phyloP scores from a whole-genome alignment of 2,888 invertebrate species.

The Caenorhabditis sp. region DNA sequence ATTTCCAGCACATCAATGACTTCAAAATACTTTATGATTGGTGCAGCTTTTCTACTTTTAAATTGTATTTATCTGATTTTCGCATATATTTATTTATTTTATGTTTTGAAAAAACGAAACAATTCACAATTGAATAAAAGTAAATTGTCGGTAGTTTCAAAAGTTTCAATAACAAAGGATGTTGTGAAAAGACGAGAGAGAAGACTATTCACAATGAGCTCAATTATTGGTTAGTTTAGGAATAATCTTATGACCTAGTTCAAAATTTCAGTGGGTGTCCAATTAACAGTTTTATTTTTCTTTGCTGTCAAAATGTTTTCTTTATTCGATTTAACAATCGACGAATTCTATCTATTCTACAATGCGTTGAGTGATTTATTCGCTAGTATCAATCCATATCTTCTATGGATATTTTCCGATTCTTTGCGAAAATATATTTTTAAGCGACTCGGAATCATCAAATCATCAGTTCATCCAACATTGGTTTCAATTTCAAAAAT shows the following conservation, averaged over 20 bases:
- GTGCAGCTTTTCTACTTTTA: not conserved
- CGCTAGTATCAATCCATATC: slow-evolving; percentile 40
- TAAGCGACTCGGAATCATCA: slow-evolving; percentile 12
- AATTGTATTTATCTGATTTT: not conserved
- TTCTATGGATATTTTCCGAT: slow-evolving; percentile 39
- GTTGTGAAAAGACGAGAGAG: not conserved
- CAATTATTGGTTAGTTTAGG: slow-evolving; percentile 6
- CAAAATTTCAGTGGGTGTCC: slow-evolving; percentile 30
- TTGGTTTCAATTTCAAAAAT: no score
- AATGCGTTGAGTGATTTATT: slow-evolving; percentile 33
- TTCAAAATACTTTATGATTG: not conserved
- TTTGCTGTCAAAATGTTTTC: slow-evolving; percentile 19
- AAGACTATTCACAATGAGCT: slow-evolving; percentile 8
- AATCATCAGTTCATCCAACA: no score
- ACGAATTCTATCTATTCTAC: slow-evolving; percentile 34
- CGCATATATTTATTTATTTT: slow-evolving; percentile 1
- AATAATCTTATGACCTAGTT: not conserved
- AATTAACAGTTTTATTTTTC: slow-evolving; percentile 28
- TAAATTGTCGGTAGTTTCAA: not conserved
- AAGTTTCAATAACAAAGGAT: not conserved
- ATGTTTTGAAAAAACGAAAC: not conserved
- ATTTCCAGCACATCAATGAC: not conserved
- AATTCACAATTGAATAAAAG: not conserved
- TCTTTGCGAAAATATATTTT: slow-evolving; percentile 30
- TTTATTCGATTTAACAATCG: slow-evolving; percentile 22